phyloP scores from a whole-genome alignment of 2,797 vertebrate genomes.

The Spinus olivaceus region DNA sequence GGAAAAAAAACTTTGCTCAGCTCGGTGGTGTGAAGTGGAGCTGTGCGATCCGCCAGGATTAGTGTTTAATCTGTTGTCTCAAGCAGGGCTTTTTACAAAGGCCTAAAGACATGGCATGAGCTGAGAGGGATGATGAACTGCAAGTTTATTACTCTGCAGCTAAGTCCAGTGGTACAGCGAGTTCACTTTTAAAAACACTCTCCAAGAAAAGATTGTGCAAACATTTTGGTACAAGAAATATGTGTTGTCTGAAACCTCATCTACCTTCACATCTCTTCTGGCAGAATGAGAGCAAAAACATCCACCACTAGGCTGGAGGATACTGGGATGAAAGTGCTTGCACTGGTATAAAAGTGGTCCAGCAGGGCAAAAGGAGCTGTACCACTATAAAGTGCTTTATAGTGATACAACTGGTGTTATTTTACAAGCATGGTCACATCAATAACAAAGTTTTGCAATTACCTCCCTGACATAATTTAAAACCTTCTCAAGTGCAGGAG shows the following conservation, averaged over 20 bases:
- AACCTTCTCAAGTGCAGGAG: not conserved
- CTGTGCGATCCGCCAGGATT: not conserved
- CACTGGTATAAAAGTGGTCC: not conserved
- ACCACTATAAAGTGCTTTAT: constrained; percentile 39
- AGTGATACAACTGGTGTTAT: not conserved
- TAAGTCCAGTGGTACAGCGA: constrained; percentile 21
- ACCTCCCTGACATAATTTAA: not conserved
- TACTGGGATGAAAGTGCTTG: not conserved
- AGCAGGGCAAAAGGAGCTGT: constrained; percentile 19
- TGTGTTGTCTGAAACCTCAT: not conserved
- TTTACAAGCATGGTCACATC: not conserved
- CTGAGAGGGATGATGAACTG: constrained; percentile 42
- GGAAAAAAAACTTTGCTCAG: constrained; percentile 13
- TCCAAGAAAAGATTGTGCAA: constrained; percentile 29
- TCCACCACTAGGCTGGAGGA: not conserved
- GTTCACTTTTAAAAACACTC: constrained; percentile 58
- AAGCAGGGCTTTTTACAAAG: constrained; percentile 22
- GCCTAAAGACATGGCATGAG: constrained; percentile 37
- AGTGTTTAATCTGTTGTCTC: constrained; percentile 50
- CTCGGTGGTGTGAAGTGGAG: constrained; percentile 20
- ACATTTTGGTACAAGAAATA: constrained; percentile 21
- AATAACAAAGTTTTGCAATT: not conserved
- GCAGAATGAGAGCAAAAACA: not conserved
- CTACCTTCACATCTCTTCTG: not conserved
- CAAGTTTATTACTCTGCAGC: constrained; percentile 31